Conservation (phyloP, 2,797 vertebrate species). For the Crocodylus rhombifer region DNA sequence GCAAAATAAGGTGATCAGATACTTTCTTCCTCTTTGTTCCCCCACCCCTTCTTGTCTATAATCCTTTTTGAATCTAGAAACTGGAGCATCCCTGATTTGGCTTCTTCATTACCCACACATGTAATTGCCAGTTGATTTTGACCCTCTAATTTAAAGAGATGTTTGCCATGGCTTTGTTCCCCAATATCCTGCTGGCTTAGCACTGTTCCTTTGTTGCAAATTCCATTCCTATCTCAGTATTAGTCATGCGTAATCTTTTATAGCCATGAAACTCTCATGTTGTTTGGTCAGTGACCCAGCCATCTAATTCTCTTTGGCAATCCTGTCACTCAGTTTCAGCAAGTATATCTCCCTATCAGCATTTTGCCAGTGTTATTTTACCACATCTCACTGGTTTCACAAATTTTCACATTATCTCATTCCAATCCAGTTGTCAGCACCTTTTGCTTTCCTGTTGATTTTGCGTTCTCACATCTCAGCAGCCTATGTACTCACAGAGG, state of each 20-base stretch:
- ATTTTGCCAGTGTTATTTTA: neutral
- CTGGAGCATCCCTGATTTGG: slow-evolving; percentile 13
- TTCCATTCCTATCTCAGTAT: slow-evolving; percentile 2
- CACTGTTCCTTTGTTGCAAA: slow-evolving; percentile 18
- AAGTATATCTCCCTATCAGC: slow-evolving; percentile 5
- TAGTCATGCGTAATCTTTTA: slow-evolving; percentile 24
- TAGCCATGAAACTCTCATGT: slow-evolving; percentile 13
- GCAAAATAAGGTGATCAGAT: neutral
- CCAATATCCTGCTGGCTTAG: slow-evolving; percentile 47
- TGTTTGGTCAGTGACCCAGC: slow-evolving; percentile 38
- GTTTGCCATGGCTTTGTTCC: neutral
- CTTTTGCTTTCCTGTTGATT: neutral
- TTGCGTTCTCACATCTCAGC: neutral
- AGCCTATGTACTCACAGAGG: accelerated
- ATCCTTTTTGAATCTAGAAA: neutral
- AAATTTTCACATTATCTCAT: slow-evolving; percentile 11
- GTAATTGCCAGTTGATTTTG: slow-evolving; percentile 31
- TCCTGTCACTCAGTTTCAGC: slow-evolving; percentile 30
- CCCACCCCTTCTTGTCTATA: neutral
- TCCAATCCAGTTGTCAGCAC: slow-evolving; percentile 9
- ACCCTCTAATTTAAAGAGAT: slow-evolving; percentile 46
- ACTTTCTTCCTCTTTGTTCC: slow-evolving; percentile 18
- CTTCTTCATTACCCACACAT: slow-evolving; percentile 26
- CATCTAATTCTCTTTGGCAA: slow-evolving; percentile 22
- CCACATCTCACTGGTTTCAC: neutral